phyloP scores from a whole-genome alignment of 2,888 invertebrate genomes.

The Sphecodes monilicornis region DNA sequence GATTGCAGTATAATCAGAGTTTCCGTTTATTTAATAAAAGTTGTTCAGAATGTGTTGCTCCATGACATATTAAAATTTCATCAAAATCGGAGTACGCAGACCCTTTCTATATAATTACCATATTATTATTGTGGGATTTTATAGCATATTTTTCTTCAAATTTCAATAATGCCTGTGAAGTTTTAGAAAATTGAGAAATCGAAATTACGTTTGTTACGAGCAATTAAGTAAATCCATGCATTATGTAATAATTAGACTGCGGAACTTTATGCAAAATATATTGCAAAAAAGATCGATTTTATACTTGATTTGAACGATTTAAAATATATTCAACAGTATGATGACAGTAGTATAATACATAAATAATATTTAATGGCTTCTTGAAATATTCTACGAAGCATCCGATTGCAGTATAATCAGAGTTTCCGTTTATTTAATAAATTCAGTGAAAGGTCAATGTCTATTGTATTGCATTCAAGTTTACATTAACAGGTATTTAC shows the following conservation, averaged over 20 bases:
- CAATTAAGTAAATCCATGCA: too few relatives aligned
- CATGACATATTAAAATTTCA: too few relatives aligned
- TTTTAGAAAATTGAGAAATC: too few relatives aligned
- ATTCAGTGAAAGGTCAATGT: background rate
- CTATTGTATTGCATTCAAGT: background rate
- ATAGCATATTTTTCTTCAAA: too few relatives aligned
- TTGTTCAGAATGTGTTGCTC: too few relatives aligned
- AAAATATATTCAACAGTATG: background rate
- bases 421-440: background rate
- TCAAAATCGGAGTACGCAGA: too few relatives aligned
- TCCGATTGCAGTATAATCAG: background rate
- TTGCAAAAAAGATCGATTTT: background rate
- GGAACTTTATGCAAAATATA: too few relatives aligned
- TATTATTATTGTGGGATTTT: too few relatives aligned
- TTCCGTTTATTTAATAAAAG: background rate
- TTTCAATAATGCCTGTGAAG: too few relatives aligned
- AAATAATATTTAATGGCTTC: background rate
- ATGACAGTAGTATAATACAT: background rate
- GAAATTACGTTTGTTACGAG: too few relatives aligned
- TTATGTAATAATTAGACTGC: too few relatives aligned
- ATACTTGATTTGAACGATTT: background rate
- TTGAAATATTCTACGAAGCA: background rate
- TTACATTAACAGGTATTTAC: conserved; percentile 16
- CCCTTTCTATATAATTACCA: too few relatives aligned
- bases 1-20: background rate